These are phyloP conservation scores for Saccostrea cuccullata DNA, from an alignment of 1,140 invertebrate genomes.

Conservation along the genomic window DNA sequence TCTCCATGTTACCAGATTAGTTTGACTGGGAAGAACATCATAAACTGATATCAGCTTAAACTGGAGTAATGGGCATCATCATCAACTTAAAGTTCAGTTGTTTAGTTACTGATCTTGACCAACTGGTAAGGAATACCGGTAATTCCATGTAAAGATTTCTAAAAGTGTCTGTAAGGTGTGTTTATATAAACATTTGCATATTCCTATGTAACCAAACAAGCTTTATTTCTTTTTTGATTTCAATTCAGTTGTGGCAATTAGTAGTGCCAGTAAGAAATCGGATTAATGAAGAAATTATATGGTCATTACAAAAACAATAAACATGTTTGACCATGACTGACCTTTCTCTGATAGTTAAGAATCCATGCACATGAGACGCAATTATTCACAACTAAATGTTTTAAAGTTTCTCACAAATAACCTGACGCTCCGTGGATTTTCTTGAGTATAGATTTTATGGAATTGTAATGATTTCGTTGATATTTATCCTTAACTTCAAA, in stretches of 20 bases:
- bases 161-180: neutral
- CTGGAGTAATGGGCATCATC: too few species aligned
- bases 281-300: neutral
- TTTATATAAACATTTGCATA: neutral
- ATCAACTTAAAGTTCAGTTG: too few species aligned
- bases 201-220: neutral
- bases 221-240: neutral
- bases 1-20: too few species aligned
- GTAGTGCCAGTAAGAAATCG: neutral
- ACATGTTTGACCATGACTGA: neutral
- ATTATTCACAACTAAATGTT: neutral
- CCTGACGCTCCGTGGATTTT: neutral
- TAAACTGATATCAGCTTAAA: too few species aligned
- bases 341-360: neutral
- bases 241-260: neutral
- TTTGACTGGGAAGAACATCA: too few species aligned
- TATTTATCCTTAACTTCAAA: slow-evolving; percentile 12
- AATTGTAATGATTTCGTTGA: slow-evolving; percentile 10
- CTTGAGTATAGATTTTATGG: slow-evolving; percentile 8
- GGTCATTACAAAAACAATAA: neutral
- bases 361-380: neutral
- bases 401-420: neutral
- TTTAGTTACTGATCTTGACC: too few species aligned
- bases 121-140: neutral
- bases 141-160: neutral